Evolutionary conservation across 2,797 vertebrate species (phyloP), one percentile per base, ranked within the genome.

Genomic region (Sus cebifrons): DNA sequence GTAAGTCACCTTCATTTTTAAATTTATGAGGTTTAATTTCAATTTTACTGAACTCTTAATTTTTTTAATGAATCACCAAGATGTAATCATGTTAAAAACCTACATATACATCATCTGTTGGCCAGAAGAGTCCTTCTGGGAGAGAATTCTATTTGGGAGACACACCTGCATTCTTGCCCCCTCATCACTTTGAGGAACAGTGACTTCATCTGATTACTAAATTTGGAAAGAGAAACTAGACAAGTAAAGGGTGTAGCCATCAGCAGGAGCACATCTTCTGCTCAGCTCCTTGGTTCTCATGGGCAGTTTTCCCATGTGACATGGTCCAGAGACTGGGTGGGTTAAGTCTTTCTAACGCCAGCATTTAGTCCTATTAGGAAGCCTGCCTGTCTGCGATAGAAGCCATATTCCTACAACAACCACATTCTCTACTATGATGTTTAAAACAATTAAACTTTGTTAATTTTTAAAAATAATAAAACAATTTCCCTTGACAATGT

Each of bases 1-100:
- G 49, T 65, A 78, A 85, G 89, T 90, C 40, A 82, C 17, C 17
- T 81, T 84, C 40, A 85, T 81, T 91, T 85, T 96, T 75, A 94
- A 87, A 94, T 90, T 85, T 87, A 91, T 88, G 73, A 88, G 23
- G 10, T 94, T 85, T 64, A 92, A 82, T 40, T 94, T 29, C 79
- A 70, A 94, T 71, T 81, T 92, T 86, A 73, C 62, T 87, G 23
- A 64, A 58, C 79, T 85, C 79, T 75, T 68, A 73, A 44, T 86
- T 94, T 91, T 91, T 79, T 82, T 86, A 91, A 82, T 65, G 64
- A 94, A 67, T 88, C 32, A 52, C 40, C 60, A 94, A 71, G 88
- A 64, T 77, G 27, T 58, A 70, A 85, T 60, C 18, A 36, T 32
- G n/a, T 36, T 32, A 20, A 70, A 92, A 44, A 60, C 17, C 49